phyloP scores from a whole-genome alignment of 2,113 vertebrate species.

The Pseudois nayaur region DNA sequence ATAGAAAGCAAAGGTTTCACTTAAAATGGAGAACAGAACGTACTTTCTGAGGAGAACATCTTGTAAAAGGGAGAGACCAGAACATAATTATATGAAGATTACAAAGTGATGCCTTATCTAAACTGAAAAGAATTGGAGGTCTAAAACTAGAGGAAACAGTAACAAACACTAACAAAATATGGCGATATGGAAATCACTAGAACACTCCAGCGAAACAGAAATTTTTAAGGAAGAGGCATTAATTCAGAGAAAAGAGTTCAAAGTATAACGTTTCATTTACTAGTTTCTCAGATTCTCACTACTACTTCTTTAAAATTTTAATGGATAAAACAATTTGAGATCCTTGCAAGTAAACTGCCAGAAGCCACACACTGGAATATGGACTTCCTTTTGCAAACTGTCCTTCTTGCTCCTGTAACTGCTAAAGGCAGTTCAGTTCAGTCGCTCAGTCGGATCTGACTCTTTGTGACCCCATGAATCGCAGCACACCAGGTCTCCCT shows the following conservation, averaged over 20 bases:
- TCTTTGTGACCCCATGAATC: too few species aligned
- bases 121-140: background rate
- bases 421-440: background rate
- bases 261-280: background rate
- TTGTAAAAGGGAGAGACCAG: background rate
- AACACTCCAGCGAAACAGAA: background rate
- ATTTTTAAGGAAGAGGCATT: background rate
- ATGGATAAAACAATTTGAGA: background rate
- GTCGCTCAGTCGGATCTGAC: accelerated
- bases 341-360: background rate
- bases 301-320: background rate
- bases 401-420: background rate
- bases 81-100: background rate
- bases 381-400: background rate
- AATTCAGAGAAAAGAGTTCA: background rate
- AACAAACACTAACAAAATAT: background rate
- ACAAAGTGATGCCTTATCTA: background rate
- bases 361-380: background rate
- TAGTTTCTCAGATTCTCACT: background rate
- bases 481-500: too few species aligned
- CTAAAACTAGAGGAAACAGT: background rate
- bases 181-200: background rate
- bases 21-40: background rate
- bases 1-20: background rate
- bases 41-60: background rate